These are phyloP conservation scores for Aleiodes alternator DNA, from an alignment of 2,888 invertebrate species.

Conservation along the genomic window DNA sequence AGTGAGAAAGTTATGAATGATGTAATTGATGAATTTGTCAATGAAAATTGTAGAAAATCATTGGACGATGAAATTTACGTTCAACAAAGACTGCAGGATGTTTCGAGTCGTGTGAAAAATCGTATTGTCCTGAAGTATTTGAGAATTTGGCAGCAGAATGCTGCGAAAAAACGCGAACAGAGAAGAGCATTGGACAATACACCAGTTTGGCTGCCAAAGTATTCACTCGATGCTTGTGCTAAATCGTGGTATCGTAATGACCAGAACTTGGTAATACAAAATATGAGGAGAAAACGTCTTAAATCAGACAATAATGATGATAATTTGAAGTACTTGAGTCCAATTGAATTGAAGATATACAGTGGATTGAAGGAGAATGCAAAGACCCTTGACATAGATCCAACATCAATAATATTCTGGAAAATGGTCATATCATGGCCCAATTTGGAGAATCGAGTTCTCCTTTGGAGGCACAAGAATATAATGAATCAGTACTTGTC, in stretches of 20 bases:
- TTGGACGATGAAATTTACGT: conserved; percentile 70
- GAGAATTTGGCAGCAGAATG: conserved; percentile 75
- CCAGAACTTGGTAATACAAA: conserved; percentile 75
- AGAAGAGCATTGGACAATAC: conserved; percentile 77
- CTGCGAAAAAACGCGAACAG: conserved; percentile 72
- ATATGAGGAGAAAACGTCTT: conserved; percentile 74
- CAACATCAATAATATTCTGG: conserved; percentile 78
- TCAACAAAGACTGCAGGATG: conserved; percentile 70
- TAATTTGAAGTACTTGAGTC: conserved; percentile 63
- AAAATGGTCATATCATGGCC: conserved; percentile 81
- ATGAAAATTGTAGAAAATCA: conserved; percentile 67
- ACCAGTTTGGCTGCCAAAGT: conserved; percentile 78
- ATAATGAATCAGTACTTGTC: conserved; percentile 76
- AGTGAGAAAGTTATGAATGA: conserved; percentile 59
- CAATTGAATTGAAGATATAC: conserved; percentile 75
- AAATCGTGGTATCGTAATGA: conserved; percentile 74
- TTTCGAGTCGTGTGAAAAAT: conserved; percentile 71
- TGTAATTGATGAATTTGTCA: conserved; percentile 64
- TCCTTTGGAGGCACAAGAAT: conserved; percentile 76
- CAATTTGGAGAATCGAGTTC: conserved; percentile 75
- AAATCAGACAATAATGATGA: conserved; percentile 48
- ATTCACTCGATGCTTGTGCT: conserved; percentile 73
- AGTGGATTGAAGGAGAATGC: conserved; percentile 77
- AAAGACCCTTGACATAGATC: conserved; percentile 74
- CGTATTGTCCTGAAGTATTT: conserved; percentile 73